A percentile compares a stretch with the other conserved stretches of the same genome.
These are phyloP conservation scores for Drosophila pruinosa DNA, from an alignment of 1,140 invertebrate genomes.

Conservation along the genomic window DNA sequence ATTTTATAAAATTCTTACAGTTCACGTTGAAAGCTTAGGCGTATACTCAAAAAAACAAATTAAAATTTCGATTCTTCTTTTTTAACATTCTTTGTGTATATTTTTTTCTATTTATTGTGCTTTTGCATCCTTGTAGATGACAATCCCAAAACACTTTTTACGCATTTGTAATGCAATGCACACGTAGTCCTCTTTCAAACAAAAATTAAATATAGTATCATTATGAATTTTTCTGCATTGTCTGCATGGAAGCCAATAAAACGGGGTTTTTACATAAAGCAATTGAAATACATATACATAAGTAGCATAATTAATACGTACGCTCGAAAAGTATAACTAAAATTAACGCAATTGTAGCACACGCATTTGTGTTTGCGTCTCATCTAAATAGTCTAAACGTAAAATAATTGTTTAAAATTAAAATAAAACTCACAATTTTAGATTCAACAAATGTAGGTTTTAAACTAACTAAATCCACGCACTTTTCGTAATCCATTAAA, in stretches of 20 bases:
- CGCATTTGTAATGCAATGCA: conserved; percentile 75
- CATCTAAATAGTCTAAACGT: conserved; percentile 28
- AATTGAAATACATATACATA: conserved; percentile 47
- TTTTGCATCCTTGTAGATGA: conserved; percentile 4
- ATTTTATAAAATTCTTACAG: conserved; percentile 66
- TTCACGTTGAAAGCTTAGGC: conserved; percentile 63
- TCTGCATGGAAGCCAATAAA: conserved; percentile 71
- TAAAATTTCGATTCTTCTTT: conserved; percentile 8
- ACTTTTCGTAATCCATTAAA: conserved; percentile 7
- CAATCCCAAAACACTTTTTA: conserved; percentile 53
- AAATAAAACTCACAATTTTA: conserved; percentile 67
- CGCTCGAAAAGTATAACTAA: conserved; percentile 49
- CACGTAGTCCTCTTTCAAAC: conserved; percentile 55
- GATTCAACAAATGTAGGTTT: conserved; percentile 61
- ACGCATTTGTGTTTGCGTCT: not conserved
- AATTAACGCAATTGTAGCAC: conserved; percentile 17
- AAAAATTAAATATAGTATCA: conserved; percentile 55
- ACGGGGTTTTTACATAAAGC: conserved; percentile 66
- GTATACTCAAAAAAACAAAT: conserved; percentile 53
- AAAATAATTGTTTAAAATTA: conserved; percentile 51
- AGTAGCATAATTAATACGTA: conserved; percentile 38
- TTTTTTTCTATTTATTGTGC: conserved; percentile 4
- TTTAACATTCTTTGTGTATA: not conserved
- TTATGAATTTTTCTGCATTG: conserved; percentile 61
- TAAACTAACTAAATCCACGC: conserved; percentile 31